phyloP scores from a whole-genome alignment of 2,797 vertebrate species.

The Paramormyrops hopkinsi region DNA sequence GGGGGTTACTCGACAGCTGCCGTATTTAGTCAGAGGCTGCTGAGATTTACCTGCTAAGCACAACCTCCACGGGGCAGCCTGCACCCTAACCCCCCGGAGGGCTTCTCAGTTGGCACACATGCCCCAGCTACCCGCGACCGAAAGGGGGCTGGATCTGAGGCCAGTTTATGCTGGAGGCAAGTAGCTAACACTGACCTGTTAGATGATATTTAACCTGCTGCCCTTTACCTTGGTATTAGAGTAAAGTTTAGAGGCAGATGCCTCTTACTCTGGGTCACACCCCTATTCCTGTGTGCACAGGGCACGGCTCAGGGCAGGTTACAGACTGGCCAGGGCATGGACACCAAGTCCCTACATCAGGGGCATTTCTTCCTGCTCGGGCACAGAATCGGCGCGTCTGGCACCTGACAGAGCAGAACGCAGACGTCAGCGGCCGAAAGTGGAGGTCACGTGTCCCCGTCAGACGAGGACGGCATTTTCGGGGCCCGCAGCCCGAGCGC shows the following conservation, averaged over 20 bases:
- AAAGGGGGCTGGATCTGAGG: neutral
- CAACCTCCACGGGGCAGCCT: neutral
- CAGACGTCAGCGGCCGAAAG: neutral
- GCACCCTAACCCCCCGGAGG: neutral
- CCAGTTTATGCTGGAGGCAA: neutral
- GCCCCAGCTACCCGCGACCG: neutral
- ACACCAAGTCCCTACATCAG: neutral
- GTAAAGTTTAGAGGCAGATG: neutral
- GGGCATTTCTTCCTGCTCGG: neutral
- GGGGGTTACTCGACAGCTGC: neutral
- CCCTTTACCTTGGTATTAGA: neutral
- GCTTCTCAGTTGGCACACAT: neutral
- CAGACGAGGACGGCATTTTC: neutral
- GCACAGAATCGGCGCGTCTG: neutral
- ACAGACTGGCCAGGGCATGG: neutral
- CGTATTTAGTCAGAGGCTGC: neutral
- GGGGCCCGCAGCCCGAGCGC: neutral
- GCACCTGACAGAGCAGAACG: neutral
- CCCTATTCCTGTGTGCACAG: neutral
- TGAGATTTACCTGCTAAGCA: neutral
- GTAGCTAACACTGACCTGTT: neutral
- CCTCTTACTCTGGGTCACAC: neutral
- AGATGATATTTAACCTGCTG: neutral
- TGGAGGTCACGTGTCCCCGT: neutral
- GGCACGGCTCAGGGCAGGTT: neutral